phyloP scores from a whole-genome alignment of 1,140 invertebrate genomes.

The Apis dorsata region DNA sequence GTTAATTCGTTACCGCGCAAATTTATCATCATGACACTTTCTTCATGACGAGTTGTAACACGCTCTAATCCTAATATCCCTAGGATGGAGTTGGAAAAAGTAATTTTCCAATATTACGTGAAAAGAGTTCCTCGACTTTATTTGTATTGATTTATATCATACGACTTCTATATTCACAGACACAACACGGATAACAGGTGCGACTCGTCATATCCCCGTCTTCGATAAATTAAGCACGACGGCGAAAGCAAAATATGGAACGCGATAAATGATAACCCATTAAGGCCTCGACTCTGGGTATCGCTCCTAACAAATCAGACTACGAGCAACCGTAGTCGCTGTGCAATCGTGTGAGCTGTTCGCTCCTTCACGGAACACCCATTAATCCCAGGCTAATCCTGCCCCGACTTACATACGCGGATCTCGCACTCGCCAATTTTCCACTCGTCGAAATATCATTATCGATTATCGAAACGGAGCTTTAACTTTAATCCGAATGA shows the following conservation, averaged over 20 bases:
- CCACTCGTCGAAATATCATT: conserved; percentile 13
- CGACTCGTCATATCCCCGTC: background rate
- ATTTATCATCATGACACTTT: background rate
- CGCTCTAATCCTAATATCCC: too few relatives aligned
- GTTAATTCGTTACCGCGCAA: background rate
- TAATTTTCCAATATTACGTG: too few relatives aligned
- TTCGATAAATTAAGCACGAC: conserved; percentile 40
- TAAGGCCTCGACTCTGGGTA: conserved; percentile 23
- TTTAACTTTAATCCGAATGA: background rate
- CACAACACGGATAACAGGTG: too few relatives aligned
- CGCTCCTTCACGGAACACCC: background rate
- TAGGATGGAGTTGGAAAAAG: background rate
- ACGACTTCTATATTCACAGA: too few relatives aligned
- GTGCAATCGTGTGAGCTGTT: background rate
- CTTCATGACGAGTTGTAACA: background rate
- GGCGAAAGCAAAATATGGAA: conserved; percentile 33
- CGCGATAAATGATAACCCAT: conserved; percentile 45
- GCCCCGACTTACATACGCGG: too few relatives aligned
- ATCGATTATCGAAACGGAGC: background rate
- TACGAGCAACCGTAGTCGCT: background rate
- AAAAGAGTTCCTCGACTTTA: too few relatives aligned
- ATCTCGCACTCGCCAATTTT: background rate
- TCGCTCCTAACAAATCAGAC: conserved; percentile 33
- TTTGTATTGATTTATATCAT: too few relatives aligned
- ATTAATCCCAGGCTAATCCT: background rate